phyloP scores from a whole-genome alignment of 1,140 invertebrate species.

The Phocides pigmalion region DNA sequence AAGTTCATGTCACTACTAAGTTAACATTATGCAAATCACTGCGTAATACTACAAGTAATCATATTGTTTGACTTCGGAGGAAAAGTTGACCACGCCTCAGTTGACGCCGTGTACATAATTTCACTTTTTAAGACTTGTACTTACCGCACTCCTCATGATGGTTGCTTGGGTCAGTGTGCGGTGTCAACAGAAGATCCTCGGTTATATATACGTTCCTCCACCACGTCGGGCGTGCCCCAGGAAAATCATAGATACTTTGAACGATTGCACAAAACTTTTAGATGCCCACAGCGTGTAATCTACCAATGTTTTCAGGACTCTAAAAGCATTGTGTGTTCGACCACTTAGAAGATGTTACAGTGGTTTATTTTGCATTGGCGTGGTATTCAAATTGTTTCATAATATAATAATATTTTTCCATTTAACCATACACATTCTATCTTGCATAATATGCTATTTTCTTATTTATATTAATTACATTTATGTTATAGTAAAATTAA shows the following conservation, averaged over 20 bases:
- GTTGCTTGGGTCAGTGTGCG: conserved; percentile 59
- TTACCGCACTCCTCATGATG: conserved; percentile 75
- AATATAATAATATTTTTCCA: neutral
- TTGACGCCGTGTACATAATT: conserved; percentile 53
- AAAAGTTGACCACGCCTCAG: conserved; percentile 36
- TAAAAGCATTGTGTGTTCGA: conserved; percentile 19
- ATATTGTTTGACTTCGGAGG: conserved; percentile 35
- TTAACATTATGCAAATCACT: conserved; percentile 20
- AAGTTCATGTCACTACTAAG: conserved; percentile 9
- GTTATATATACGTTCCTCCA: conserved; percentile 70
- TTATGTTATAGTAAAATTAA: no score
- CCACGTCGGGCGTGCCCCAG: conserved; percentile 39
- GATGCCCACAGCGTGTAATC: conserved; percentile 10
- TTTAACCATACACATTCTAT: neutral
- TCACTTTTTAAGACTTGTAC: conserved; percentile 58
- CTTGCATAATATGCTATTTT: no score
- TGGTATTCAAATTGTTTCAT: neutral
- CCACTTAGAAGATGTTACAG: conserved; percentile 27
- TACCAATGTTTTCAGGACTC: conserved; percentile 16
- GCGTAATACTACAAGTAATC: conserved; percentile 27
- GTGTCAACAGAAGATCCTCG: conserved; percentile 36
- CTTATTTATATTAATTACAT: no score
- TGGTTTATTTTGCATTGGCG: conserved; percentile 2
- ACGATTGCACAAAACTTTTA: conserved; percentile 45
- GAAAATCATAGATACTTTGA: conserved; percentile 19